Evolutionary conservation across 2,113 vertebrate species (phyloP).

Genomic region (Osmerus eperlanus): DNA sequence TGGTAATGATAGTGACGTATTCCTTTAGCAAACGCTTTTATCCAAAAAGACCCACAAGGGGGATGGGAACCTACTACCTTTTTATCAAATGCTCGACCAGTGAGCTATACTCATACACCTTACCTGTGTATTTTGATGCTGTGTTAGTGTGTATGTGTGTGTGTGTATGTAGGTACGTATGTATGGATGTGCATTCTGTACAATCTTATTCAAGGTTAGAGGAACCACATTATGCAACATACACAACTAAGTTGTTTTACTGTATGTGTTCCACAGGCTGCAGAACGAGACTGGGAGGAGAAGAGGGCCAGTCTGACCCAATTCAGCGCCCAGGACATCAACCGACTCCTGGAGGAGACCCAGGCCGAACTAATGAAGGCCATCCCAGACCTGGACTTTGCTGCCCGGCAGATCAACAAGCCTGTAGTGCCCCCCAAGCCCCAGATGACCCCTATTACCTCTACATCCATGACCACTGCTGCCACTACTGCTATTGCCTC

Average conservation of each 20-base stretch:
- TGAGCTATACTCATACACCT: too few relatives aligned
- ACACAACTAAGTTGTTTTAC: too few relatives aligned
- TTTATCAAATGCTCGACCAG: too few relatives aligned
- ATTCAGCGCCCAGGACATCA: constrained; percentile 96
- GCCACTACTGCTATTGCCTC: constrained; percentile 65
- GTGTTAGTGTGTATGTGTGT: not conserved
- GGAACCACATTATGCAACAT: too few relatives aligned
- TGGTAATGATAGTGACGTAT: constrained; percentile 55
- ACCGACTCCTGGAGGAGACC: constrained; percentile 92
- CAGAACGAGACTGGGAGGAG: constrained; percentile 97
- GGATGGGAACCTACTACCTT: too few relatives aligned
- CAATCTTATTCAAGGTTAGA: too few relatives aligned
- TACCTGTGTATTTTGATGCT: not conserved
- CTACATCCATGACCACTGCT: constrained; percentile 58
- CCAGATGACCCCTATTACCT: constrained; percentile 65
- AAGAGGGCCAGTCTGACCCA: constrained; percentile 93
- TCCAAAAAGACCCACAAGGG: too few relatives aligned
- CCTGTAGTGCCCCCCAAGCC: constrained; percentile 67
- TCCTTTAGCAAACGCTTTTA: too few relatives aligned
- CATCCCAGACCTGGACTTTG: constrained; percentile 94
- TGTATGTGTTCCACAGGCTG: constrained; percentile 73
- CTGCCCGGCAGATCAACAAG: constrained; percentile 83
- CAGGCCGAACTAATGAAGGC: constrained; percentile 97
- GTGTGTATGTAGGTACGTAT: not conserved
- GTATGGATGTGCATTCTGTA: not conserved